Percentiles rank a stretch among this genome's conserved stretches.
These are phyloP conservation scores for Cremastinae sp. DNA, from an alignment of 2,888 invertebrate species.

Conservation along the genomic window DNA sequence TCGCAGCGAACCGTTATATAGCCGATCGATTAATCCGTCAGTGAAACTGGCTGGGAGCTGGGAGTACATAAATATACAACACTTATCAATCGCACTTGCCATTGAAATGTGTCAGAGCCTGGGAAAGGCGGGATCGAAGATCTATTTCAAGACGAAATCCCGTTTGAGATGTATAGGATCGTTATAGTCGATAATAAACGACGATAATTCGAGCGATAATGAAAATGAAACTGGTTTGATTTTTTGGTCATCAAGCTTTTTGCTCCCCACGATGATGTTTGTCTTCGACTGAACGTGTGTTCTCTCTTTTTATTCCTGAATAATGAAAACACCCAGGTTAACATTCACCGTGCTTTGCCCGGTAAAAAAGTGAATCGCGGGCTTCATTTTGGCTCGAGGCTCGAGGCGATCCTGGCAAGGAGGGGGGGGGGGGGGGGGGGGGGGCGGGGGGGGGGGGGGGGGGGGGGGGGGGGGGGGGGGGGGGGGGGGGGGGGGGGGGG, in stretches of 20 bases:
- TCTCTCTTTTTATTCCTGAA: neutral
- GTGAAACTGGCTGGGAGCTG: neutral
- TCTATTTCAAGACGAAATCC: too few relatives aligned
- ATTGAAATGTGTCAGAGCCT: too few relatives aligned
- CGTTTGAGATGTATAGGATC: too few relatives aligned
- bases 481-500: slow-evolving; percentile 41
- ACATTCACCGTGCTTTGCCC: slow-evolving; percentile 33
- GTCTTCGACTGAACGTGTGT: neutral
- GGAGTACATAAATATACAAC: too few relatives aligned
- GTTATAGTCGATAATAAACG: too few relatives aligned
- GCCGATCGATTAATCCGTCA: slow-evolving; percentile 10
- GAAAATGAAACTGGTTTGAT: too few relatives aligned
- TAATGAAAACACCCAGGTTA: slow-evolving; percentile 16
- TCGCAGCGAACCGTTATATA: slow-evolving; percentile 33
- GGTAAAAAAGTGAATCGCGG: slow-evolving; percentile 46
- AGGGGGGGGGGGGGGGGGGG: slow-evolving; percentile 39
- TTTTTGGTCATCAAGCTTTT: neutral
- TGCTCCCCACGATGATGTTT: neutral
- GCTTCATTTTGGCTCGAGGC: slow-evolving; percentile 31
- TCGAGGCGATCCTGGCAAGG: slow-evolving; percentile 19
- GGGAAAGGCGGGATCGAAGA: too few relatives aligned
- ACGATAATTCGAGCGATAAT: too few relatives aligned
- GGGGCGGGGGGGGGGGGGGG: slow-evolving; percentile 29
- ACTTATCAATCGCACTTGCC: too few relatives aligned
- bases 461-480: slow-evolving; percentile 30